A percentile compares a stretch with the other conserved stretches of the same genome.
Conservation (phyloP, 2,888 invertebrate genomes). For the Shargacucullia verbasci region DNA sequence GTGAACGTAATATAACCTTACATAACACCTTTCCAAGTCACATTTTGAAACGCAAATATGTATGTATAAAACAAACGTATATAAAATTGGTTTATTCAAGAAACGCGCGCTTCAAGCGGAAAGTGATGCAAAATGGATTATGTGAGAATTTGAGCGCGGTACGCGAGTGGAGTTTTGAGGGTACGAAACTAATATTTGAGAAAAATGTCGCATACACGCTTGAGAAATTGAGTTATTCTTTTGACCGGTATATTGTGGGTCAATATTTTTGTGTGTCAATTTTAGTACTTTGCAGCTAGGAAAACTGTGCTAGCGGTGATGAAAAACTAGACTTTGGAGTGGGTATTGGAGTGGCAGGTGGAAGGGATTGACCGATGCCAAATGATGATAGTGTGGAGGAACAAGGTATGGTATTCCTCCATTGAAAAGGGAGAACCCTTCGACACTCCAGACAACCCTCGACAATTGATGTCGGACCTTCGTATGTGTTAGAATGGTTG, state of each 20-base stretch:
- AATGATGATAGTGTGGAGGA: no score
- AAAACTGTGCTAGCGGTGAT: constrained; percentile 4
- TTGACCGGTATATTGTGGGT: neutral
- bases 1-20: constrained; percentile 12
- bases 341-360: no score
- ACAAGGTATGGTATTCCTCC: no score
- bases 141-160: constrained; percentile 20
- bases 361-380: no score
- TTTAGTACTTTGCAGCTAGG: neutral
- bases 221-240: constrained; percentile 28
- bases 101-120: constrained; percentile 9
- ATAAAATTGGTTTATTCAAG: constrained; percentile 33
- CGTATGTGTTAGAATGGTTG: no score
- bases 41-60: constrained; percentile 19
- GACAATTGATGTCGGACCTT: no score
- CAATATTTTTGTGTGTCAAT: no score
- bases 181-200: constrained; percentile 8
- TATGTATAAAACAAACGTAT: constrained; percentile 6
- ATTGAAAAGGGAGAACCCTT: no score
- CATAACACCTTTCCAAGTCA: constrained; percentile 12
- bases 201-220: constrained; percentile 16
- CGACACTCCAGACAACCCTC: no score
- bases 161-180: constrained; percentile 4
- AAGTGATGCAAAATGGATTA: constrained; percentile 35
- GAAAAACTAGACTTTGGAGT: no score